These are phyloP conservation scores for Ptychoptera albimana DNA, from an alignment of 2,888 invertebrate genomes.

Conservation along the genomic window DNA sequence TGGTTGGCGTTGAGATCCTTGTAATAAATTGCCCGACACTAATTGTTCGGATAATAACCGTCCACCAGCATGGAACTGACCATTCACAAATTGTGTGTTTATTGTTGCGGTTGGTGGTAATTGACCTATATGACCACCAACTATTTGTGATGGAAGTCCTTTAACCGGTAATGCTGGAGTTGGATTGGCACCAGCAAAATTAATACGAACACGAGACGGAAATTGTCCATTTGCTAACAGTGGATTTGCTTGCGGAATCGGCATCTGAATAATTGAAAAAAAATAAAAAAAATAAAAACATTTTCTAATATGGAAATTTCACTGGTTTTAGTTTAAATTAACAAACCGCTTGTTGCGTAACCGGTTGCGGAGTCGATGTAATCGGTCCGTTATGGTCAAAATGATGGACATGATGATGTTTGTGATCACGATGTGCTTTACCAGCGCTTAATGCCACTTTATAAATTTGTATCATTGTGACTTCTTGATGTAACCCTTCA, in stretches of 20 bases:
- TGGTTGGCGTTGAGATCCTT: constrained; percentile 11
- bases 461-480: constrained; percentile 68
- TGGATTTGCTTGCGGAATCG: constrained; percentile 34
- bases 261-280: constrained; percentile 19
- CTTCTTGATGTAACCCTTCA: constrained; percentile 35
- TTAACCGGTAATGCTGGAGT: constrained; percentile 32
- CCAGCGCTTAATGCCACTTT: constrained; percentile 68
- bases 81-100: constrained; percentile 41
- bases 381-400: constrained; percentile 58
- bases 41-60: constrained; percentile 41
- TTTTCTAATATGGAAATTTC: not conserved
- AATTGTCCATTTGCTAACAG: constrained; percentile 45
- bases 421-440: constrained; percentile 74
- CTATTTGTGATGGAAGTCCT: constrained; percentile 21
- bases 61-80: constrained; percentile 40
- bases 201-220: constrained; percentile 35
- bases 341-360: constrained; percentile 27
- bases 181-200: constrained; percentile 30
- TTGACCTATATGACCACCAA: constrained; percentile 4
- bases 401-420: constrained; percentile 72
- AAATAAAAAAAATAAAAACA: not conserved
- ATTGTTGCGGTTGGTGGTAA: constrained; percentile 18
- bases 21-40: constrained; percentile 15
- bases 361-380: constrained; percentile 38
- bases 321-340: constrained; percentile 2